Evolutionary conservation across 2,797 vertebrate species (phyloP).

Genomic region (Vespertilio murinus): DNA sequence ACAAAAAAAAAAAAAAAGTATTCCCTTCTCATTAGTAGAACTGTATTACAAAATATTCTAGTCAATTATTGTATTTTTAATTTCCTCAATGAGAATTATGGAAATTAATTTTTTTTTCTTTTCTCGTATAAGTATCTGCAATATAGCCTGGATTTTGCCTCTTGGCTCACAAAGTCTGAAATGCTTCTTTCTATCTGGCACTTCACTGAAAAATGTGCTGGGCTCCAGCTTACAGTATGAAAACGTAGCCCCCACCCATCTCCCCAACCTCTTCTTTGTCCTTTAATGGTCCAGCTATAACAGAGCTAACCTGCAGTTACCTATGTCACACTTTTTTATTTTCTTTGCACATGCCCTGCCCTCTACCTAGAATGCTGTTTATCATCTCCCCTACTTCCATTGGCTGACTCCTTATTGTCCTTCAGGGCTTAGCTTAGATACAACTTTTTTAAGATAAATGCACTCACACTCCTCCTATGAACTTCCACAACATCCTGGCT

Average conservation of each 20-base stretch:
- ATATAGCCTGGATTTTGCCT: constrained; percentile 32
- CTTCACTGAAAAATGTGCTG: neutral
- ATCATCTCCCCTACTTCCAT: neutral
- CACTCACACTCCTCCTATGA: neutral
- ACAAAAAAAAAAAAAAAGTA: neutral
- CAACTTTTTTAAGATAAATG: neutral
- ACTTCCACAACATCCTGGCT: neutral
- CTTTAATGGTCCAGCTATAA: neutral
- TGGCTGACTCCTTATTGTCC: neutral
- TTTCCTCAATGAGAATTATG: constrained; percentile 18
- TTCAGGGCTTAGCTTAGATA: neutral
- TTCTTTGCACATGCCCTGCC: neutral
- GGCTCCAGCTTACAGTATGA: neutral
- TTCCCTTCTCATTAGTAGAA: neutral
- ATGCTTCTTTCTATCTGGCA: neutral
- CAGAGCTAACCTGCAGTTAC: neutral
- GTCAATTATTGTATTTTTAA: constrained; percentile 24
- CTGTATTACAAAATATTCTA: neutral
- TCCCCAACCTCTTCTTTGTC: neutral
- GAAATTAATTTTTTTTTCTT: constrained; percentile 24
- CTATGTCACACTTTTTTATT: neutral
- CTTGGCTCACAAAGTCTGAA: constrained; percentile 1
- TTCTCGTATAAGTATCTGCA: neutral
- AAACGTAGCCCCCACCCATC: neutral
- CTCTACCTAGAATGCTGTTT: neutral